phyloP scores from a whole-genome alignment of 2,113 vertebrate species.

The Sprattus sprattus region DNA sequence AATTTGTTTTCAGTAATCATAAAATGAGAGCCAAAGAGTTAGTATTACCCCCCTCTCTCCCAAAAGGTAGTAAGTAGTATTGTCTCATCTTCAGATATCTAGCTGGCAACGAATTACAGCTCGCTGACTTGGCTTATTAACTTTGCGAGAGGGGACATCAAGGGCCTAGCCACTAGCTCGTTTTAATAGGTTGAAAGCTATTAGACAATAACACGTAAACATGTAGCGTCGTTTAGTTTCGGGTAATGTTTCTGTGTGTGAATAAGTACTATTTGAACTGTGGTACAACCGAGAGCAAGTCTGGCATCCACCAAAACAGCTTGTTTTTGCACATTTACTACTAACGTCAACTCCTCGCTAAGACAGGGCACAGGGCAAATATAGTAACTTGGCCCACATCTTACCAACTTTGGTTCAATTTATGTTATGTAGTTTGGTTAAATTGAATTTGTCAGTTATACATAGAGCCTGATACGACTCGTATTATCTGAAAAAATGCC shows the following conservation, averaged over 20 bases:
- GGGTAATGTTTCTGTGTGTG: neutral
- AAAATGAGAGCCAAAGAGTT: neutral
- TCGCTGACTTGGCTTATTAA: neutral
- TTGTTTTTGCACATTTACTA: neutral
- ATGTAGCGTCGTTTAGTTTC: neutral
- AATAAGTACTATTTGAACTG: neutral
- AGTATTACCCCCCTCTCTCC: neutral
- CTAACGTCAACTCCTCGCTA: neutral
- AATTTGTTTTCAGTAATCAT: neutral
- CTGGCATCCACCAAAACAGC: neutral
- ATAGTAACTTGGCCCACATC: neutral
- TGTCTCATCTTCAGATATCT: neutral
- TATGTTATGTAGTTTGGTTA: neutral
- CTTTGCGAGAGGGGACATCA: neutral
- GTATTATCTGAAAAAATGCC: slow-evolving; percentile 2
- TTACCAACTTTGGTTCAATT: neutral
- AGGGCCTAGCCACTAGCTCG: neutral
- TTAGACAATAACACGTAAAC: neutral
- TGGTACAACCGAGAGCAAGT: neutral
- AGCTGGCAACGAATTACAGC: neutral
- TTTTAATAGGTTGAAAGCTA: neutral
- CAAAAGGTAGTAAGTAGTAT: neutral
- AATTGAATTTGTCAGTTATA: neutral
- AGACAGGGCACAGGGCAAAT: neutral
- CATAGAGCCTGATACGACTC: neutral